These are phyloP conservation scores for Gymnothorax reevesii DNA, from an alignment of 2,797 vertebrate genomes.

Conservation along the genomic window DNA sequence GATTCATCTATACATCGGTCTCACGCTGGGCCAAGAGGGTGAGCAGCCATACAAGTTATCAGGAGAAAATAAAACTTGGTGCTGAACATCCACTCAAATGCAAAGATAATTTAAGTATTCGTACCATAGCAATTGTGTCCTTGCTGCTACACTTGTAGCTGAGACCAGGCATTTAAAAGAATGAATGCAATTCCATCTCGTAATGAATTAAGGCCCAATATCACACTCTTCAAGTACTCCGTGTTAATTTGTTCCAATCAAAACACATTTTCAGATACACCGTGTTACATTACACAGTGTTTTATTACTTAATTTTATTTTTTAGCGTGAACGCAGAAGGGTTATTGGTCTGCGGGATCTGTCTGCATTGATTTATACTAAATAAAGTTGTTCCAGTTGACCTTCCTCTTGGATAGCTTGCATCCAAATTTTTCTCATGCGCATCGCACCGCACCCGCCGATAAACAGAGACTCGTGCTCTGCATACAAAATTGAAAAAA, in stretches of 20 bases:
- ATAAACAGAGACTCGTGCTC: background rate
- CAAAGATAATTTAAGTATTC: background rate
- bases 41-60: background rate
- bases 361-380: background rate
- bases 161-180: background rate
- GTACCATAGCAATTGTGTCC: background rate
- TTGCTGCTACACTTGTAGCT: background rate
- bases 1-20: background rate
- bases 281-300: background rate
- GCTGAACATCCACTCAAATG: background rate
- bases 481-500: background rate
- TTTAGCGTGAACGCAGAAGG: background rate
- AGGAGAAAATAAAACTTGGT: background rate
- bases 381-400: background rate
- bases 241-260: background rate
- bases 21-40: background rate
- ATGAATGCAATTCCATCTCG: background rate
- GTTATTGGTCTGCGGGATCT: background rate
- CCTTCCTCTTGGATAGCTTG: background rate
- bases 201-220: background rate
- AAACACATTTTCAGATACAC: background rate
- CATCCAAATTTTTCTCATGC: background rate
- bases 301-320: background rate
- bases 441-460: background rate
- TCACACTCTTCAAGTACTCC: background rate